Conservation (phyloP, 64 coral and sea anemone species). For the Actinia tenebrosa region DNA sequence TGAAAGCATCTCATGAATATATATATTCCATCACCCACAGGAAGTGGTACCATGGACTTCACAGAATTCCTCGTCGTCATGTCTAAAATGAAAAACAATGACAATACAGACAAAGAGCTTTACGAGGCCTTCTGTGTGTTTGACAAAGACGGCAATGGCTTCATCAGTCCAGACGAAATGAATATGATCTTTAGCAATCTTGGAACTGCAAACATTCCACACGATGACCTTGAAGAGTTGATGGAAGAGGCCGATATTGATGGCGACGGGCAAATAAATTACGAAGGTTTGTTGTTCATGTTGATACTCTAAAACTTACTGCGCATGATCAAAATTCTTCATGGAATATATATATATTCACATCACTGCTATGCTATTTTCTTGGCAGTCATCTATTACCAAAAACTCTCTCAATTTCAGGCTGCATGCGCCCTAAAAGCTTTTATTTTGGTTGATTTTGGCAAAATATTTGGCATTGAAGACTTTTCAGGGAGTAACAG, state of each 20-base stretch:
- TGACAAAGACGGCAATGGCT: constrained; percentile 46
- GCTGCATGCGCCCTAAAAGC: too few species aligned
- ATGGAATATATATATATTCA: too few species aligned
- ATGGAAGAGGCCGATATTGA: background rate
- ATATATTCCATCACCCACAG: background rate
- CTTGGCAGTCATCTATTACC: too few species aligned
- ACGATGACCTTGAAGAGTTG: background rate
- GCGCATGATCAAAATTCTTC: too few species aligned
- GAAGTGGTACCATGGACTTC: constrained; percentile 47
- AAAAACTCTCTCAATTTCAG: too few species aligned
- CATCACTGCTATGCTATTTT: too few species aligned
- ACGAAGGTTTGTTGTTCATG: background rate
- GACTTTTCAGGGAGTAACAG: too few species aligned
- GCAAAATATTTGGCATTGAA: too few species aligned
- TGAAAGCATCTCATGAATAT: too few species aligned
- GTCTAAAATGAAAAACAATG: constrained; percentile 34
- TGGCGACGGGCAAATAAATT: background rate
- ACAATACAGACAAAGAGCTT: constrained; percentile 24
- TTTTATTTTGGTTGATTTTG: too few species aligned
- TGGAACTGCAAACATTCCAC: background rate
- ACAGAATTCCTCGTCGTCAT: constrained; percentile 46
- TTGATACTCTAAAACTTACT: too few species aligned
- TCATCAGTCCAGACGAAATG: constrained; percentile 37
- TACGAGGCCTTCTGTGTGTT: constrained; percentile 45
- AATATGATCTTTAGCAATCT: constrained; percentile 37